Conservation (phyloP, 2,888 invertebrate genomes). For the Cosmia pyralina region DNA sequence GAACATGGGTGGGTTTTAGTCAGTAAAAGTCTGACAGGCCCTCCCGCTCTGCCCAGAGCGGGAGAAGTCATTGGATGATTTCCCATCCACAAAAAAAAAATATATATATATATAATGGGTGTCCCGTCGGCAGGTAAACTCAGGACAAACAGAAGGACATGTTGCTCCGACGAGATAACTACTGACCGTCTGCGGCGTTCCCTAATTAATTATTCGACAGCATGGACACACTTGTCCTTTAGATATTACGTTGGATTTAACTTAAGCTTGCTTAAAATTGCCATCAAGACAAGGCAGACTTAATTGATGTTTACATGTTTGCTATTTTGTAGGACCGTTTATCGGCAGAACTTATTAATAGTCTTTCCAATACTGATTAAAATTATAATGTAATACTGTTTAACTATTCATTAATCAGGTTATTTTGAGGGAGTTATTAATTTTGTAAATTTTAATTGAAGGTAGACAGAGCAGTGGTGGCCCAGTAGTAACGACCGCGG, state of each 20-base stretch:
- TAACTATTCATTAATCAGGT: background rate
- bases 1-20: no score
- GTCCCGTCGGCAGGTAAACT: conserved; percentile 61
- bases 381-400: background rate
- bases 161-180: conserved; percentile 62
- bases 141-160: conserved; percentile 55
- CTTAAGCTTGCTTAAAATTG: conserved; percentile 30
- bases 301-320: conserved; percentile 29
- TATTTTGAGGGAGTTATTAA: background rate
- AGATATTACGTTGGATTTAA: conserved; percentile 35
- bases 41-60: no score
- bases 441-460: conserved; percentile 3
- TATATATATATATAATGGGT: no score
- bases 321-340: background rate
- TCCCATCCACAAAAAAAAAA: no score
- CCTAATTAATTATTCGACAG: conserved; percentile 60
- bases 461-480: no score
- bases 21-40: no score
- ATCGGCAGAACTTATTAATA: background rate
- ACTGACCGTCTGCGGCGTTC: conserved; percentile 57
- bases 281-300: conserved; percentile 9
- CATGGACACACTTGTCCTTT: conserved; percentile 53
- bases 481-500: no score
- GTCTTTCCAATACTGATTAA: background rate
- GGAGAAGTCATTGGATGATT: no score